Base-by-base conservation (phyloP, 2,113 vertebrate species). In the Xenopus borealis region DNA sequence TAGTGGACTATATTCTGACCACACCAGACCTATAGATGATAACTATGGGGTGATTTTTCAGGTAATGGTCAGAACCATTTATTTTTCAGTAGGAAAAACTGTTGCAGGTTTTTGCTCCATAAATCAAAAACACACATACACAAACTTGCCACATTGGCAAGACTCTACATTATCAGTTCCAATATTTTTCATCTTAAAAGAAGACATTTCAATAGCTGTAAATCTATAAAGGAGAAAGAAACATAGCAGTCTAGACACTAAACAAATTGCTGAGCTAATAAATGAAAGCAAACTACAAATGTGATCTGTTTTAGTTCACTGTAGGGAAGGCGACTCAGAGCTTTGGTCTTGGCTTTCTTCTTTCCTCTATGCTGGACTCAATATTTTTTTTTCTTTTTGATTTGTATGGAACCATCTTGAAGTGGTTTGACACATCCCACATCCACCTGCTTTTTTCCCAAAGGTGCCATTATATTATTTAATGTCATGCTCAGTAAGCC, bases 401-500 rank as follows among this genome's bases (percentile, higher is more conserved):
- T 45, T 71, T 55, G n/a, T 20, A 13, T 62, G 19, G 19, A 23
- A 16, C 27, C 12, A 6, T 71, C 12, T 40, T 61, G 55, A 71
- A 52, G 30, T 40, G 69, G n/a, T 71, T 44, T 71, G 69, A 71
- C 69, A 23, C 69, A 45, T 71, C 23, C 53, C 44, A 30, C 59
- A 30, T 57, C 18, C 69, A 59, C 55, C n/a, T 70, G 68, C 40
- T 17, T 44, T 58, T 53, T 45, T 27, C 40, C 33, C 33, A 40
- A 40, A 40, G 68, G 68, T 59, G 16, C 69, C 62, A 18, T 47
- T 47, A 62, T 62, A 45, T 62, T 62, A 18, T 58, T 71, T 71
- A 47, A 71, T 62, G 69, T 62, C 69, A 70, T 12, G 12, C 30
- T 59, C 68, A 70, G 40, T 57, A 53, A 70, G 68, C 52, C 52